These are phyloP conservation scores for Anguilla megastoma DNA, from an alignment of 2,797 vertebrate species.

Conservation along the genomic window DNA sequence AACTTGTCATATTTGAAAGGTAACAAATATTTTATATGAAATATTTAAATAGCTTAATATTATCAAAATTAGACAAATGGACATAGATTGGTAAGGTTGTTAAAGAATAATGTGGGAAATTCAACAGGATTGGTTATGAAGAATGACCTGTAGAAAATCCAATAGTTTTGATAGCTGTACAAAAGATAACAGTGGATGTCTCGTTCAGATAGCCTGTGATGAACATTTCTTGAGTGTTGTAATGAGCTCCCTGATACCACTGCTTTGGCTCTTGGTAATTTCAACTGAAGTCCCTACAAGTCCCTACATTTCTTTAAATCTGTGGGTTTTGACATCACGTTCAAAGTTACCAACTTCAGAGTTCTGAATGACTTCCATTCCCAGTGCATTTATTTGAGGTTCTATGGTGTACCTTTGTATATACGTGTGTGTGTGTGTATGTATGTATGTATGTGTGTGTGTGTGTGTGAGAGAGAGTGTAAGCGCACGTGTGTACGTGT, in stretches of 20 bases:
- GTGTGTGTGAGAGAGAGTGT: too few species aligned
- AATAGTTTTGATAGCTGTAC: background rate
- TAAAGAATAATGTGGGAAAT: background rate
- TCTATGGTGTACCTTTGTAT: background rate
- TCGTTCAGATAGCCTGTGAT: background rate
- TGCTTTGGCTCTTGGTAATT: background rate
- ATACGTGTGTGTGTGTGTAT: background rate
- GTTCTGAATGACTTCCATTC: background rate
- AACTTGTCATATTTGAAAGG: background rate
- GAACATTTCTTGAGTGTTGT: background rate
- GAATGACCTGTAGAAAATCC: background rate
- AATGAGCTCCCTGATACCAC: background rate
- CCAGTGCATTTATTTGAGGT: background rate
- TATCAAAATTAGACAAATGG: background rate
- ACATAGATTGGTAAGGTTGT: background rate
- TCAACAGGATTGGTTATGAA: background rate
- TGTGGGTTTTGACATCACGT: background rate
- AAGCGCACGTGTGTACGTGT: too few species aligned
- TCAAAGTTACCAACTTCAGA: background rate
- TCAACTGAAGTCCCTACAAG: background rate
- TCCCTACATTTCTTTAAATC: background rate
- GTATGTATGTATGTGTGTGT: background rate
- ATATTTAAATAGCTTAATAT: background rate
- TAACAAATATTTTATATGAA: background rate
- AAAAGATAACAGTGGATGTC: background rate